Percentiles rank a stretch among this genome's conserved stretches.
These are phyloP conservation scores for Rhipidura dahli DNA, from an alignment of 2,113 vertebrate species.

Conservation along the genomic window DNA sequence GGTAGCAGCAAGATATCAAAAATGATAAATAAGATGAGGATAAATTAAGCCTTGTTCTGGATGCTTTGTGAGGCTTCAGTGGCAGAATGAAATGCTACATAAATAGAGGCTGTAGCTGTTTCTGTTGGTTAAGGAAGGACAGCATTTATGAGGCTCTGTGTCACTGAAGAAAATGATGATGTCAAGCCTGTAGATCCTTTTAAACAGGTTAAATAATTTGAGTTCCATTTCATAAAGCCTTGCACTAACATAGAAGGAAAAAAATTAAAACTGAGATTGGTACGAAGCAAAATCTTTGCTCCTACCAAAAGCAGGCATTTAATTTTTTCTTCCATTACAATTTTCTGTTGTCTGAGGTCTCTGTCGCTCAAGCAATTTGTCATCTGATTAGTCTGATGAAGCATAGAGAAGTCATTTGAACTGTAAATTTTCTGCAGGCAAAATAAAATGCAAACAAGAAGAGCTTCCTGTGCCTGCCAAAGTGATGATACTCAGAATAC, in stretches of 20 bases:
- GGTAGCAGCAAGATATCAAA: not conserved
- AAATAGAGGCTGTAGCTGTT: not conserved
- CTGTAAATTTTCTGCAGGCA: slow-evolving; percentile 77
- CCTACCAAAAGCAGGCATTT: not conserved
- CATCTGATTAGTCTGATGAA: slow-evolving; percentile 76
- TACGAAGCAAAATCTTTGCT: not conserved
- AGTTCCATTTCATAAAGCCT: not conserved
- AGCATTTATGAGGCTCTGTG: not conserved
- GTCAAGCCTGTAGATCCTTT: not conserved
- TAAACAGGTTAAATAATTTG: slow-evolving; percentile 44
- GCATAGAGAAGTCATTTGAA: slow-evolving; percentile 74
- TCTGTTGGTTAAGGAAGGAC: not conserved
- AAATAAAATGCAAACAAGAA: slow-evolving; percentile 77
- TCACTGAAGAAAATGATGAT: not conserved
- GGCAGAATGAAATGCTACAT: not conserved
- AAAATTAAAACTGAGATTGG: not conserved
- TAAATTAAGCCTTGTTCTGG: not conserved
- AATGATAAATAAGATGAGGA: not conserved
- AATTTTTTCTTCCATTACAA: slow-evolving; percentile 35
- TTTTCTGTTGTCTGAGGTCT: slow-evolving; percentile 65
- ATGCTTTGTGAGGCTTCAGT: not conserved
- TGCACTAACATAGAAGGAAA: not conserved
- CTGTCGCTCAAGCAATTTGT: slow-evolving; percentile 75
- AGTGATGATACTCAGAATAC: slow-evolving; percentile 81
- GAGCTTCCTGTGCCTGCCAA: slow-evolving; percentile 78